Evolutionary conservation across 2,888 invertebrate species (phyloP).

Genomic region (Dichetophora obliterata): DNA sequence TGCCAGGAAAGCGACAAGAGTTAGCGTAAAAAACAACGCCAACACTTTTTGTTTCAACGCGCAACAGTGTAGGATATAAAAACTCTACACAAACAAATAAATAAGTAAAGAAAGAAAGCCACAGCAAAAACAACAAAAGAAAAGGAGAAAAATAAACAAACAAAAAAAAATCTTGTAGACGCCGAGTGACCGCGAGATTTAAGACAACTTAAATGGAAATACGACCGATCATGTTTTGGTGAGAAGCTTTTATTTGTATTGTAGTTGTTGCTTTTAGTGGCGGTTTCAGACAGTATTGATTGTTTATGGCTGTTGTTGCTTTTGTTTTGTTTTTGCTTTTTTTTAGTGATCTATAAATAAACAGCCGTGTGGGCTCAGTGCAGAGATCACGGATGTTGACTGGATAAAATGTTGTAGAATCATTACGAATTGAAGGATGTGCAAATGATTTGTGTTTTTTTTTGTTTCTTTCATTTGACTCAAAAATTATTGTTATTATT

Average conservation of each 20-base stretch:
- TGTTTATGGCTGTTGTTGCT: background rate
- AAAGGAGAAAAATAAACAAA: background rate
- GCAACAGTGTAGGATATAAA: background rate
- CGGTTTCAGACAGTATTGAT: background rate
- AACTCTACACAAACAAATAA: constrained; percentile 52
- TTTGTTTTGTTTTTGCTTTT: background rate
- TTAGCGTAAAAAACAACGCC: constrained; percentile 53
- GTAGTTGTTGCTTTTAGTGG: background rate
- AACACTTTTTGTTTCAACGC: constrained; percentile 62
- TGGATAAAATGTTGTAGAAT: background rate
- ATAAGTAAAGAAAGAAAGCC: constrained; percentile 30
- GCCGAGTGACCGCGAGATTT: constrained; percentile 47
- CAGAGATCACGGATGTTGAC: constrained; percentile 27
- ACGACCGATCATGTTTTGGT: constrained; percentile 23
- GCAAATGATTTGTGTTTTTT: background rate
- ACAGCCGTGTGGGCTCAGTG: constrained; percentile 14
- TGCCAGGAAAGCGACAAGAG: constrained; percentile 1
- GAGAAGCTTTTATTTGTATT: constrained; percentile 20
- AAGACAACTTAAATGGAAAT: constrained; percentile 62
- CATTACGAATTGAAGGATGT: background rate
- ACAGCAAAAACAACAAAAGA: constrained; percentile 23
- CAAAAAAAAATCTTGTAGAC: background rate
- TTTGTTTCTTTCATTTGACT: too few relatives aligned
- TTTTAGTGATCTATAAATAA: constrained; percentile 33
- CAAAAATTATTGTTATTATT: too few relatives aligned